phyloP scores from a whole-genome alignment of 1,140 invertebrate genomes.

The Archivesica marissinica region DNA sequence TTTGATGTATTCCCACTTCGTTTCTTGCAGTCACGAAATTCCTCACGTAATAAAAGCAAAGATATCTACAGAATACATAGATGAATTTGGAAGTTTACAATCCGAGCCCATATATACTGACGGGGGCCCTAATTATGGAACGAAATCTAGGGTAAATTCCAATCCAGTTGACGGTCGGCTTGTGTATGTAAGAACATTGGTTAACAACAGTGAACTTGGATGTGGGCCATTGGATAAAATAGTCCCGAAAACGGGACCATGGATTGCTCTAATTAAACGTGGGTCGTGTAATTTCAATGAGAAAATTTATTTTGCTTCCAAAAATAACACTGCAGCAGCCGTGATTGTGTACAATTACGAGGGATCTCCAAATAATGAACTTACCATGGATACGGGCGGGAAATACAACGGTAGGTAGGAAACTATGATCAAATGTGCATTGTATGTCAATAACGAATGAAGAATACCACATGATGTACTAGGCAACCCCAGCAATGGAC shows the following conservation, averaged over 20 bases:
- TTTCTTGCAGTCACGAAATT: background rate
- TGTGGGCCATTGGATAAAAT: constrained; percentile 28
- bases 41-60: background rate
- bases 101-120: background rate
- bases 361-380: too few species aligned
- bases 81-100: background rate
- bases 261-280: constrained; percentile 61
- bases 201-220: constrained; percentile 39
- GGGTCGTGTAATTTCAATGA: constrained; percentile 52
- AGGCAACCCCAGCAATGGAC: background rate
- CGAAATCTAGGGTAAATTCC: background rate
- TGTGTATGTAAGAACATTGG: background rate
- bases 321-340: constrained; percentile 49
- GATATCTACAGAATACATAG: background rate
- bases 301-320: constrained; percentile 44
- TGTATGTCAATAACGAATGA: background rate
- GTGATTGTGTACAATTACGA: constrained; percentile 53
- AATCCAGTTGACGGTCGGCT: constrained; percentile 16
- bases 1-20: background rate
- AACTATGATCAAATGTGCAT: background rate
- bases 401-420: constrained; percentile 16
- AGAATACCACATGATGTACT: background rate
- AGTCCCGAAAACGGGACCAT: constrained; percentile 23
- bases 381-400: background rate
- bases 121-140: background rate